Percentiles rank a stretch among this genome's conserved stretches.
phyloP scores from a whole-genome alignment of 2,888 invertebrate species.

The Chrysomela aeneicollis region DNA sequence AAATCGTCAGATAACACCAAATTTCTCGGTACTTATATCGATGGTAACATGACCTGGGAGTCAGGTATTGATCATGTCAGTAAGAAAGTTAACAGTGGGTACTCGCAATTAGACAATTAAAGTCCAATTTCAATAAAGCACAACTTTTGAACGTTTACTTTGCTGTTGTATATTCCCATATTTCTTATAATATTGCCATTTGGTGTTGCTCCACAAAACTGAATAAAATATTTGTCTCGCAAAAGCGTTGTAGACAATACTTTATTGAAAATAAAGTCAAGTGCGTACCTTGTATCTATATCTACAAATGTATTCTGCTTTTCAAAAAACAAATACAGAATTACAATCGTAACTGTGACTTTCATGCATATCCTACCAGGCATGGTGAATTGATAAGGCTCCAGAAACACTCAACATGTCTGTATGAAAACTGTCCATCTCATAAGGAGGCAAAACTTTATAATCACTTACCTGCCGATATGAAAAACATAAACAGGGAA shows the following conservation, averaged over 20 bases:
- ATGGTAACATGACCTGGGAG: too few species aligned
- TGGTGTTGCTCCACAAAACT: too few species aligned
- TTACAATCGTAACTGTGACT: slow-evolving; percentile 4
- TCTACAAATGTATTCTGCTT: background rate
- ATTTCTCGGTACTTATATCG: too few species aligned
- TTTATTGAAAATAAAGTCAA: slow-evolving; percentile 5
- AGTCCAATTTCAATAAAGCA: too few species aligned
- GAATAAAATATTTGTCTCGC: too few species aligned
- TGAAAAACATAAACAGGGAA: background rate
- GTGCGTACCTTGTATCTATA: background rate
- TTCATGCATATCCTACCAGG: background rate
- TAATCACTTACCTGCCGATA: background rate
- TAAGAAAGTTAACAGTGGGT: too few species aligned
- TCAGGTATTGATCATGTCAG: too few species aligned
- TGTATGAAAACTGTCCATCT: background rate
- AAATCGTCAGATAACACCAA: background rate
- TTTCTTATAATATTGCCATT: too few species aligned
- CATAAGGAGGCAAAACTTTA: background rate
- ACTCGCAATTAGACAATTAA: too few species aligned
- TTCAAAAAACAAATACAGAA: background rate
- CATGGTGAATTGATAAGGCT: slow-evolving; percentile 3
- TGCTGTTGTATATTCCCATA: too few species aligned
- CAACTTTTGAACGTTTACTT: too few species aligned
- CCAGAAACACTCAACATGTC: background rate
- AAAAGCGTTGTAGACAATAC: too few species aligned